Base-by-base conservation (phyloP, 2,888 invertebrate genomes). In the Dasypogon diadema region DNA sequence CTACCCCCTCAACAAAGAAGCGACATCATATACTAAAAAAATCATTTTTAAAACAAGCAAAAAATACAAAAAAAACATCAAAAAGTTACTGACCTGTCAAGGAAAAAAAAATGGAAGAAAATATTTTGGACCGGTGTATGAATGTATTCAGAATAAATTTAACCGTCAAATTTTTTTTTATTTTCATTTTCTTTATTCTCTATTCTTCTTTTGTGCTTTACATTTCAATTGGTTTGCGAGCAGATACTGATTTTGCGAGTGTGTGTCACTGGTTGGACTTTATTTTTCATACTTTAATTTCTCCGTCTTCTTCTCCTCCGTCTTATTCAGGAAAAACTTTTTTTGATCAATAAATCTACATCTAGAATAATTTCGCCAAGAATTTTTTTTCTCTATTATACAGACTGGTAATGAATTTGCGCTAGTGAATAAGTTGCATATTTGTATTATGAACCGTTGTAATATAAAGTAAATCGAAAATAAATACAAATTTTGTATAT, bases 61-160 rank as follows among this genome's bases (percentile, higher is more conserved):
- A n/a, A n/a, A n/a, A n/a, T n/a, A 58, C 16, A 58, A 58, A 5
- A 18, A 48, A 51, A 60, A 37, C 60, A 60, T 37, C 60, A n/a
- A 60, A 60, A n/a, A 42, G 5, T 60, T 60, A 60, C 26, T 37
- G 18, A 60, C 21, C 58, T 60, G 60, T 60, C 18, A 37, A 37
- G 26, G 16, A 60, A 55, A 60, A 42, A 6, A n/a, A n/a, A n/a
- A n/a, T n/a, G n/a, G 42, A 42, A 42, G n/a, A 2, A 42, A 42
- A 42, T 60, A 30, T 60, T 60, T 60, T 16, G 60, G 37, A 34
- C 18, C 37, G 60, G 60, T 60, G 60, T 60, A 60, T 37, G 58
- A 60, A 21, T 60, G 60, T 37, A 60, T 60, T 60, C 12, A 60
- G 37, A 60, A 60, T 60, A 60, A 60, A 60, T 60, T 60, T 37